Evolutionary conservation across 1,140 invertebrate species (phyloP).

Genomic region (Nomia melanderi): DNA sequence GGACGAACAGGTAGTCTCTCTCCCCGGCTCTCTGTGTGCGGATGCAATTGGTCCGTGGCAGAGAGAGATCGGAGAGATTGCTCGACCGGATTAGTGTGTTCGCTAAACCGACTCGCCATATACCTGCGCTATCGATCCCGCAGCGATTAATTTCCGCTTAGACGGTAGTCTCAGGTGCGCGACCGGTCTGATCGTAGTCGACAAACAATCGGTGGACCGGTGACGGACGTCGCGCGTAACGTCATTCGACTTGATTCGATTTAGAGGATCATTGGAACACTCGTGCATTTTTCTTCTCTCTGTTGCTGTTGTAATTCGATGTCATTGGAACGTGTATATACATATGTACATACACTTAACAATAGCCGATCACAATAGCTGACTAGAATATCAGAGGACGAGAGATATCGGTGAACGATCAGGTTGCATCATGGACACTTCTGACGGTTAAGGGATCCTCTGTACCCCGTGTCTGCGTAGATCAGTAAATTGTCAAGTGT

Average conservation of each 20-base stretch:
- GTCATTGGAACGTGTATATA: no score
- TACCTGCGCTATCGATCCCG: conserved; percentile 55
- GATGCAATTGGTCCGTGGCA: conserved; percentile 49
- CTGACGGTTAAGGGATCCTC: no score
- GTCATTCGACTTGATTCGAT: neutral
- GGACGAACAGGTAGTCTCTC: conserved; percentile 37
- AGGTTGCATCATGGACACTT: no score
- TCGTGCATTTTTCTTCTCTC: no score
- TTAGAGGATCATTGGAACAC: no score
- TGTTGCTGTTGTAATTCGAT: no score
- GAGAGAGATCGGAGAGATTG: conserved; percentile 62
- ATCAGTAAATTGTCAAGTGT: conserved; percentile 24
- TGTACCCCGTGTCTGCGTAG: neutral
- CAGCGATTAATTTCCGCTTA: conserved; percentile 68
- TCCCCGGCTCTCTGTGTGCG: conserved; percentile 15
- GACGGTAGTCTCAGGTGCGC: conserved; percentile 55
- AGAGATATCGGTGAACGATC: neutral
- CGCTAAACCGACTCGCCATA: conserved; percentile 50
- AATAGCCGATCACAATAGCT: no score
- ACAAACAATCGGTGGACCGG: conserved; percentile 42
- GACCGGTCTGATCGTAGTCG: conserved; percentile 19
- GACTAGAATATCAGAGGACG: no score
- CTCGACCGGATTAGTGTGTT: conserved; percentile 66
- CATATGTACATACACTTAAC: no score
- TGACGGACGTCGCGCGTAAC: neutral